These are phyloP conservation scores for Corvus hawaiiensis DNA, from an alignment of 2,113 vertebrate genomes.

Conservation along the genomic window DNA sequence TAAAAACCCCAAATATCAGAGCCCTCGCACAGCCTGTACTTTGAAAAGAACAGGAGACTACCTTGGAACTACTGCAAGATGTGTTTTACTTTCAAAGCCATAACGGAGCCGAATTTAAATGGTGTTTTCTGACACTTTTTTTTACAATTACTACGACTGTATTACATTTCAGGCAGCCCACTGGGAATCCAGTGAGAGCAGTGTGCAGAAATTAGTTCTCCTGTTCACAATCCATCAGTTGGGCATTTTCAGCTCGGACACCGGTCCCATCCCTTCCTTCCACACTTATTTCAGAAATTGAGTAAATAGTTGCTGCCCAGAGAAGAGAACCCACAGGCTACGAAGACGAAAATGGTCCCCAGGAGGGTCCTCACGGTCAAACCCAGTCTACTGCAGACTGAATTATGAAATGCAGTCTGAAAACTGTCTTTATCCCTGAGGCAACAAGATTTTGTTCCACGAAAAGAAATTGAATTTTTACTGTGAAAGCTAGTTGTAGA, in stretches of 20 bases:
- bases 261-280: background rate
- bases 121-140: background rate
- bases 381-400: background rate
- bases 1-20: background rate
- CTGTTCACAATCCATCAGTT: background rate
- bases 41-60: background rate
- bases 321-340: background rate
- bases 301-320: background rate
- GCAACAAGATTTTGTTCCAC: background rate
- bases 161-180: background rate
- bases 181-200: background rate
- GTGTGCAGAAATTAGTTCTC: background rate
- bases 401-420: constrained; percentile 25
- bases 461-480: constrained; percentile 13
- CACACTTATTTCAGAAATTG: background rate
- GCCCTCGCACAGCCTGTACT: background rate
- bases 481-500: background rate
- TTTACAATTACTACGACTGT: background rate
- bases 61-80: background rate
- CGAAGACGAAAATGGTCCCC: background rate
- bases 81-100: background rate
- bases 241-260: background rate
- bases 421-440: background rate
- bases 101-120: background rate
- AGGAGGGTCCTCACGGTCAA: background rate